A percentile compares a stretch with the other conserved stretches of the same genome.
These are phyloP conservation scores for Condylostylus longicornis DNA, from an alignment of 1,140 invertebrate genomes.

Conservation along the genomic window DNA sequence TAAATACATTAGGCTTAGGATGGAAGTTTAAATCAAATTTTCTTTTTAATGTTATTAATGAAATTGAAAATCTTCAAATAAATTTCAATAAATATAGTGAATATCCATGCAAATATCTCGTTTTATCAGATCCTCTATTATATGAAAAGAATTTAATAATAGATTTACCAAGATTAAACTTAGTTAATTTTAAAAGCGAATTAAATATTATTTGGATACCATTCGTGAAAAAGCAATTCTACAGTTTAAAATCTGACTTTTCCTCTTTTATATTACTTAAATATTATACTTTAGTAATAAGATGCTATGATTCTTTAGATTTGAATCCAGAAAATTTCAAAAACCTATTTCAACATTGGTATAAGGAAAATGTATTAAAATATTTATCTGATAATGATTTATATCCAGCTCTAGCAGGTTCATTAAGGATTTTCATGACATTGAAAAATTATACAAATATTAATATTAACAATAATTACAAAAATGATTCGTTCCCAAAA, in stretches of 20 bases:
- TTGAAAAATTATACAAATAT: no score
- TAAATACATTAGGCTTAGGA: constrained; percentile 28
- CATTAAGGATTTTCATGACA: constrained; percentile 19
- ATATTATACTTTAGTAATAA: constrained; percentile 18
- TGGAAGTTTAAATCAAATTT: constrained; percentile 18
- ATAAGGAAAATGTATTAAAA: constrained; percentile 16
- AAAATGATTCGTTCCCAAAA: no score
- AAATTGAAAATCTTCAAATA: constrained; percentile 5
- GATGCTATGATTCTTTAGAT: constrained; percentile 21
- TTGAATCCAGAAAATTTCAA: constrained; percentile 15
- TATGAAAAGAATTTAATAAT: constrained; percentile 18
- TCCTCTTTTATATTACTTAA: constrained; percentile 18
- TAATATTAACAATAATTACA: no score
- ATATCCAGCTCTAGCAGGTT: constrained; percentile 26
- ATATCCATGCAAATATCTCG: constrained; percentile 1
- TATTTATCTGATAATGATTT: constrained; percentile 23
- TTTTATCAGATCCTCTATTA: neutral
- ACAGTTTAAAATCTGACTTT: constrained; percentile 17
- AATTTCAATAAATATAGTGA: neutral
- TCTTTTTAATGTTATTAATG: constrained; percentile 1
- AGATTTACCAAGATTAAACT: constrained; percentile 18
- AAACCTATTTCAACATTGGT: constrained; percentile 17
- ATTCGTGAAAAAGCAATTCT: constrained; percentile 20
- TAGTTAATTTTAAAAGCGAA: constrained; percentile 13
- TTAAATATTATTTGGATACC: constrained; percentile 24